phyloP scores from a whole-genome alignment of 2,888 invertebrate genomes.

The Laspeyria flexula region DNA sequence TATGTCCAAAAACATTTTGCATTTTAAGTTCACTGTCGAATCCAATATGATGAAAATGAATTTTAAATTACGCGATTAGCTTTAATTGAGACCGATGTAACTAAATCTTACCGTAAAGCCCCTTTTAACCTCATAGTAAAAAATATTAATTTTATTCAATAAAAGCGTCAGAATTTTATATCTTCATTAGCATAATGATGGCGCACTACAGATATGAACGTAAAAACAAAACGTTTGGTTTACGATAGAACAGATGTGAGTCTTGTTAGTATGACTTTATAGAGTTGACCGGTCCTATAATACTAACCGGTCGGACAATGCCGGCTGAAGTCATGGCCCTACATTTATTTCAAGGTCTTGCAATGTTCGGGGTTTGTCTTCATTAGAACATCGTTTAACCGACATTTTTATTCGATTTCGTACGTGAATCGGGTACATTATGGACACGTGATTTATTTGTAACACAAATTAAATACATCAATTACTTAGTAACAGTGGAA shows the following conservation, averaged over 20 bases:
- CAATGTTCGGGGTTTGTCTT: slow-evolving; percentile 6
- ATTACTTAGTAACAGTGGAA: not conserved
- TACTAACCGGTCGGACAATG: slow-evolving; percentile 2
- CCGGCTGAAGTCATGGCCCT: slow-evolving; percentile 24
- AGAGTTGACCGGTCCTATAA: slow-evolving; percentile 4
- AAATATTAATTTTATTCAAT: not conserved
- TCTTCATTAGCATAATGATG: not conserved
- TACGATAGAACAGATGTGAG: slow-evolving; percentile 1
- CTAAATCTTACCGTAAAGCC: not conserved
- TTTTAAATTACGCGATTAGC: too few relatives aligned
- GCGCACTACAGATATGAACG: not conserved
- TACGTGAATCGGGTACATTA: slow-evolving; percentile 19
- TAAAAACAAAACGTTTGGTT: not conserved
- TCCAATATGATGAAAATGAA: too few relatives aligned
- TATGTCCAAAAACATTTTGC: too few relatives aligned
- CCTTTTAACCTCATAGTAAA: not conserved
- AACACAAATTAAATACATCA: not conserved
- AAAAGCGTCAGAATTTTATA: not conserved
- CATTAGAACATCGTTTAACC: slow-evolving; percentile 24
- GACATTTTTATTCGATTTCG: slow-evolving; percentile 27
- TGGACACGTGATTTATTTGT: not conserved
- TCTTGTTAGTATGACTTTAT: not conserved
- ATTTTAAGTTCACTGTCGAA: too few relatives aligned
- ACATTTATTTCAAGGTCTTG: slow-evolving; percentile 37
- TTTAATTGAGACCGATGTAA: too few relatives aligned